These are phyloP conservation scores for Zoanthus solanderi DNA, from an alignment of 92 coral and sea anemone genomes.

Conservation along the genomic window DNA sequence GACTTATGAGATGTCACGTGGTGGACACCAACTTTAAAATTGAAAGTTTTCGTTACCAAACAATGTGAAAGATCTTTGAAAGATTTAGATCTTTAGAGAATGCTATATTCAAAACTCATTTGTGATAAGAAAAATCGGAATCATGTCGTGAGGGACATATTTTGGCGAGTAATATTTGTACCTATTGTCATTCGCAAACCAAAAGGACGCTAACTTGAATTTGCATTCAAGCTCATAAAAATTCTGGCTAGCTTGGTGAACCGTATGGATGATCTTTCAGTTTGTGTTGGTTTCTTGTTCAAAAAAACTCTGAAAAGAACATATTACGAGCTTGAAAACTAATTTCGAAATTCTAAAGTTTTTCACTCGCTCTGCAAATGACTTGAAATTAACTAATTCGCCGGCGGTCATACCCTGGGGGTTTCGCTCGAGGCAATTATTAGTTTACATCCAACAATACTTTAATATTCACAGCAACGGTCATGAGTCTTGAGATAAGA, in stretches of 20 bases:
- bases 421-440: neutral
- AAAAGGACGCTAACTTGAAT: neutral
- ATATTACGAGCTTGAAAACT: neutral
- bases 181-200: neutral
- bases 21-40: neutral
- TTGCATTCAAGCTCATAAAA: neutral
- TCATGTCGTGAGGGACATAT: neutral
- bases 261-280: no score
- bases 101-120: neutral
- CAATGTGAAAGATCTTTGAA: neutral
- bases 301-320: neutral
- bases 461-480: neutral
- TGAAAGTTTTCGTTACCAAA: neutral
- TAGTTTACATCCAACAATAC: neutral
- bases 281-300: neutral
- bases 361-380: neutral
- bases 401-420: neutral
- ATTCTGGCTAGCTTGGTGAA: no score
- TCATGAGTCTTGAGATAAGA: neutral
- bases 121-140: neutral
- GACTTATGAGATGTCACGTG: neutral
- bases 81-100: neutral
- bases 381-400: neutral
- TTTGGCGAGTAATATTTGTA: neutral
- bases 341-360: no score